Conservation (phyloP, 2,113 vertebrate genomes). For the Dendrocopos noguchii region DNA sequence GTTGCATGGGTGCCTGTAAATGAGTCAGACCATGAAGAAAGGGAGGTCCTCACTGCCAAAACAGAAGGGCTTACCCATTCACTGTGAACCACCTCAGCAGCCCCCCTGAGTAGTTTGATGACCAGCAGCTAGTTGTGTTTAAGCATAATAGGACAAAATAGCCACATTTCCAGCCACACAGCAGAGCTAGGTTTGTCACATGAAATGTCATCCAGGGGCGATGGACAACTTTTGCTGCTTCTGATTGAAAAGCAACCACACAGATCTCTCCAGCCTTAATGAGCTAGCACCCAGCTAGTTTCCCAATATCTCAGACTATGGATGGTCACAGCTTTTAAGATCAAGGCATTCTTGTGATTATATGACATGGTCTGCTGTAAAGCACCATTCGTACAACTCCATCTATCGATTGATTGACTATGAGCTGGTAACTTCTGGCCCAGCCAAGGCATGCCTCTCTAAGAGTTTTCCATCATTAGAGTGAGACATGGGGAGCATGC, state of each 20-base stretch:
- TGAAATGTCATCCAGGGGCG: background rate
- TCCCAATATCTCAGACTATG: background rate
- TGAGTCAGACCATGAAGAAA: background rate
- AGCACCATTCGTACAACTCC: background rate
- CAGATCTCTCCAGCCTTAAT: background rate
- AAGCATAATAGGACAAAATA: background rate
- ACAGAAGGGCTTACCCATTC: background rate
- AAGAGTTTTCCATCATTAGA: background rate
- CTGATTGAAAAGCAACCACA: background rate
- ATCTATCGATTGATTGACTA: background rate
- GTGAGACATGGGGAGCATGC: background rate
- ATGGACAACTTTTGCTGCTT: background rate
- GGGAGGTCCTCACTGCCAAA: fast-evolving
- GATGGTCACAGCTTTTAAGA: background rate
- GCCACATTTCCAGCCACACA: background rate
- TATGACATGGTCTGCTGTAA: fast-evolving
- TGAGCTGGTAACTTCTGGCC: background rate
- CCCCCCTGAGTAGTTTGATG: background rate
- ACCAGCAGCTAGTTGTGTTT: background rate
- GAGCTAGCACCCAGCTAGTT: background rate
- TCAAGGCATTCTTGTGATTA: background rate
- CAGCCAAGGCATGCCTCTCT: background rate
- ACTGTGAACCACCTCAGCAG: too few relatives aligned
- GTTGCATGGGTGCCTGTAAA: fast-evolving
- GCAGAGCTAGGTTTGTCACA: background rate